phyloP scores from a whole-genome alignment of 2,888 invertebrate genomes.

The Drosophila sordidapex region DNA sequence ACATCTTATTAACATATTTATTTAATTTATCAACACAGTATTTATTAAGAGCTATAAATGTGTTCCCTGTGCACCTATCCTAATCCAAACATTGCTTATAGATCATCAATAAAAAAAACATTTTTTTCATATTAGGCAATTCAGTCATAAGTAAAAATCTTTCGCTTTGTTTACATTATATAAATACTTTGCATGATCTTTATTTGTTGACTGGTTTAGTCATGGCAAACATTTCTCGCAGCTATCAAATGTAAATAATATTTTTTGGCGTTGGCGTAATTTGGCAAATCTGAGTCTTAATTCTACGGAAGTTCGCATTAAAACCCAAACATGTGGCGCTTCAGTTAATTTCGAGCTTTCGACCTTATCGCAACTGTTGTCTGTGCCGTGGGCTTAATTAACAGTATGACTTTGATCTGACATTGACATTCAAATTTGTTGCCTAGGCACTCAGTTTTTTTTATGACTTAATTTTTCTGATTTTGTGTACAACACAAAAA shows the following conservation, averaged over 20 bases:
- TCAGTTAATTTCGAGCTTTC: slow-evolving; percentile 1
- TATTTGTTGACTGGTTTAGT: too few species aligned
- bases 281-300: not conserved
- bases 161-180: not conserved
- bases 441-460: slow-evolving; percentile 1
- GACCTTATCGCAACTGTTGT: not conserved
- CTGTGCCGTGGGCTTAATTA: slow-evolving; percentile 54
- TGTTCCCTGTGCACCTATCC: not conserved
- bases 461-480: slow-evolving; percentile 41
- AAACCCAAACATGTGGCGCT: slow-evolving; percentile 1
- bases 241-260: not conserved
- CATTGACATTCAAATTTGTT: slow-evolving; percentile 74
- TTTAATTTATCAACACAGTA: not conserved
- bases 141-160: not conserved
- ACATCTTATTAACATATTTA: not conserved
- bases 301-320: not conserved
- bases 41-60: not conserved
- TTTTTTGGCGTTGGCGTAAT: not conserved
- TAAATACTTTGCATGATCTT: not conserved
- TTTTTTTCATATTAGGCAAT: not conserved
- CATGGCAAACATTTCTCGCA: not conserved
- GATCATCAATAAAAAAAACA: not conserved
- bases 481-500: slow-evolving; percentile 8
- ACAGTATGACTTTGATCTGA: slow-evolving; percentile 70
- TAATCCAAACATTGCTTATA: not conserved